Base-by-base conservation (phyloP, 2,888 invertebrate genomes). In the Lasioglossum villosulum region DNA sequence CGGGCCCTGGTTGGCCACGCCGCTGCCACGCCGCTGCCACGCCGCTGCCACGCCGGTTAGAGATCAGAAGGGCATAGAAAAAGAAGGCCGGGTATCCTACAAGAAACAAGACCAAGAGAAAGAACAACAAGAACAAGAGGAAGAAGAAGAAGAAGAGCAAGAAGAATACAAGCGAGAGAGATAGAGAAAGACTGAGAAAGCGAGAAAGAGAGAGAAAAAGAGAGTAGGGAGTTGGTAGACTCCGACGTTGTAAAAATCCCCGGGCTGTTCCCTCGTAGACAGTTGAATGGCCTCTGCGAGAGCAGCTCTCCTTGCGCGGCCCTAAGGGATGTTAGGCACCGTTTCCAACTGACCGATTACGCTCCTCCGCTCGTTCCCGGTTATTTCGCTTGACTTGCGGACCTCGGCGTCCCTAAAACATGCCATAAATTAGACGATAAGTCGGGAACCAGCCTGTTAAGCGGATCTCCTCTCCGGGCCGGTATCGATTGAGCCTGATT, bases 261-360 rank as follows among this genome's bases (percentile, higher is more conserved):
- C 91, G 88, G 90, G 89, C 90, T 87, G 90, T 88, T 90, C 91
- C 88, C 84, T 91, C 92, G 93, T 92, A 94, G 93, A 94, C 93
- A 92, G 94, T 94, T 93, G 94, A 94, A 94, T 94, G 94, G 93
- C 93, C 94, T 92, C 92, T 90, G 91, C 89, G 87, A 23, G 91
- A 89, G 88, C 37, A 45, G 89, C 86, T 91, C 91, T 90, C 87
- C 87, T 83, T 82, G 86, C 88, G 84, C 84, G 82, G 82, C 88
- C 89, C 89, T 91, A 90, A 92, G 90, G 92, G 91, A 91, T 90
- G 90, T 91, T 90, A 93, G 92, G 92, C 91, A 89, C 90, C 89
- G 89, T 92, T 93, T 91, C 90, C 91, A 93, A 92, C 91, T 90
- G 93, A 90, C 90, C 90, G 90, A 92, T 92, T 91, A 89, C 37